phyloP scores from a whole-genome alignment of 2,113 vertebrate species.

The Brachirus orientalis region DNA sequence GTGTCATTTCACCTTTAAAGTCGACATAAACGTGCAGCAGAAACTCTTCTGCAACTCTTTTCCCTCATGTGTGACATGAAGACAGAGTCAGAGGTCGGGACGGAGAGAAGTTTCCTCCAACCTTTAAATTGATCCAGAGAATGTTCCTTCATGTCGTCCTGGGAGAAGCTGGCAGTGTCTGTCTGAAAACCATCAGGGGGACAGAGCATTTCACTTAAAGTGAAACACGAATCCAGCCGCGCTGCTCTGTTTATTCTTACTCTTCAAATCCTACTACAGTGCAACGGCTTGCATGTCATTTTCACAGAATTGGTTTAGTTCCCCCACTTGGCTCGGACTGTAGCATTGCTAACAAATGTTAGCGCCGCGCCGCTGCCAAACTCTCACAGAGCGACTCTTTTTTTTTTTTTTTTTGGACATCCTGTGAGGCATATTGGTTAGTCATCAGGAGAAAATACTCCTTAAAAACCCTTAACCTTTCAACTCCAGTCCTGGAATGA shows the following conservation, averaged over 20 bases:
- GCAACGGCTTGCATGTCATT: conserved; percentile 46
- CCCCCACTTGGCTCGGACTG: conserved; percentile 38
- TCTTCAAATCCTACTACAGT: conserved; percentile 31
- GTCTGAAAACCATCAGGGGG: too few species aligned
- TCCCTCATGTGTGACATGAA: neutral
- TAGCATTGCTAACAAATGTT: conserved; percentile 53
- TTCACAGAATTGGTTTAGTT: conserved; percentile 52
- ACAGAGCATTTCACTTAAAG: too few species aligned
- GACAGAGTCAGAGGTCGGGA: neutral
- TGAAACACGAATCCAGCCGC: too few species aligned
- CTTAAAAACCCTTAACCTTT: conserved; percentile 30
- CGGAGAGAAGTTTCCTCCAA: conserved; percentile 3
- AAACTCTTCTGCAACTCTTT: too few species aligned
- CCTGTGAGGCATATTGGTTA: conserved; percentile 30
- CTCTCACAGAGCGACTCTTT: conserved; percentile 34
- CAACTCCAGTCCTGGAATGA: conserved; percentile 34
- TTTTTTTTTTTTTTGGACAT: conserved; percentile 20
- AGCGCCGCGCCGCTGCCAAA: conserved; percentile 30
- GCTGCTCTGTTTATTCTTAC: conserved; percentile 41
- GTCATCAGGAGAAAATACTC: conserved; percentile 35
- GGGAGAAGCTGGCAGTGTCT: conserved; percentile 21
- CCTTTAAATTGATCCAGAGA: neutral
- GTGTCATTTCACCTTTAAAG: too few species aligned
- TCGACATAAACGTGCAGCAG: too few species aligned
- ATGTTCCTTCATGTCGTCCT: neutral